These are phyloP conservation scores for Pararge aegeria DNA, from an alignment of 1,140 invertebrate species.

Conservation along the genomic window DNA sequence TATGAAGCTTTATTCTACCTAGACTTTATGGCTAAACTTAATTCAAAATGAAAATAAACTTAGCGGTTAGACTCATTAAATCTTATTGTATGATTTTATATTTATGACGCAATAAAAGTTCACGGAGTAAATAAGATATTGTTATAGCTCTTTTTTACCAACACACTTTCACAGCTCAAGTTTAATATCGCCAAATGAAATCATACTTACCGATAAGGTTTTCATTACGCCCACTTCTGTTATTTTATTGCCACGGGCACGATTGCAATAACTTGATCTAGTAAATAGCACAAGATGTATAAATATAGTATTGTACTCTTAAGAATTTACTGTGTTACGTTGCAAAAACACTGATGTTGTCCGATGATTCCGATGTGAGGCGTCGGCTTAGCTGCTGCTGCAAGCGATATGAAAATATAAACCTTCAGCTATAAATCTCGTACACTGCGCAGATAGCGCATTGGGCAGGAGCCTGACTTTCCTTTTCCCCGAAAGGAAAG, in stretches of 20 bases:
- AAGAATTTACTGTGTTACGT: no score
- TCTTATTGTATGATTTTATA: not conserved
- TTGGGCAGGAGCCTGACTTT: no score
- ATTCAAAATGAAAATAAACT: not conserved
- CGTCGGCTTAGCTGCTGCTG: no score
- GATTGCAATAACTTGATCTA: not conserved
- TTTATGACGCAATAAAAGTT: slow-evolving; percentile 55
- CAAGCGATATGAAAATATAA: no score
- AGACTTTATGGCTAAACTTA: not conserved
- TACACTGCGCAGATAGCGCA: no score
- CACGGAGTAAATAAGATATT: slow-evolving; percentile 29
- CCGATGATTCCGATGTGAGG: no score
- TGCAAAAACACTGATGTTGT: no score
- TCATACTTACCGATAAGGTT: slow-evolving; percentile 37
- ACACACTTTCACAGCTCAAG: not conserved
- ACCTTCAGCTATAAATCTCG: no score
- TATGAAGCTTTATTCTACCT: no score
- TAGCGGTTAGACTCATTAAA: not conserved
- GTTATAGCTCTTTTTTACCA: slow-evolving; percentile 31
- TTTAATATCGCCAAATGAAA: slow-evolving; percentile 4
- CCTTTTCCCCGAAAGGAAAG: no score
- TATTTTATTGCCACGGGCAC: not conserved
- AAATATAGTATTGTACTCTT: slow-evolving; percentile 32
- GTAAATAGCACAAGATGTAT: slow-evolving; percentile 8
- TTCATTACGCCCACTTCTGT: slow-evolving; percentile 35